Percentiles rank a stretch among this genome's conserved stretches.
Conservation (phyloP, 2,797 vertebrate species). For the Rhinella marina region DNA sequence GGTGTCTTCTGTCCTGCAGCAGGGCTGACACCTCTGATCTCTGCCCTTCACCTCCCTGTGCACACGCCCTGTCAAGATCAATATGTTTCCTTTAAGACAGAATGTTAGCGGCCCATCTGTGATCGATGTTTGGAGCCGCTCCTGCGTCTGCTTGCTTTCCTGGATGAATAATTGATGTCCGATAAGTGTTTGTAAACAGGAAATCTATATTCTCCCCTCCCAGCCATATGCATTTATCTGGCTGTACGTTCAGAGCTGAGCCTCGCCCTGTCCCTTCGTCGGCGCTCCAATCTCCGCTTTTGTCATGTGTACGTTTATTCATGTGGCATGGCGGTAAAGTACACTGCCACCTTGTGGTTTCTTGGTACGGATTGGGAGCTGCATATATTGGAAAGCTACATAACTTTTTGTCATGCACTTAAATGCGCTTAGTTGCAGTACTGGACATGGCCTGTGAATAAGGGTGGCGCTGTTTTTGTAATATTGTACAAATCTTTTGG, state of each 20-base stretch:
- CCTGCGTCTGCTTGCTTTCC: conserved; percentile 51
- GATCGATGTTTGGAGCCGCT: conserved; percentile 48
- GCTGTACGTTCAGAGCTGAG: background rate
- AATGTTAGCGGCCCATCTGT: background rate
- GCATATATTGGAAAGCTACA: background rate
- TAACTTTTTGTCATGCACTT: background rate
- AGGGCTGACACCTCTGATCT: background rate
- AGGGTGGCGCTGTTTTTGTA: background rate
- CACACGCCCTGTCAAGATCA: conserved; percentile 30
- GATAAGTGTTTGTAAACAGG: conserved; percentile 58
- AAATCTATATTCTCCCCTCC: conserved; percentile 33
- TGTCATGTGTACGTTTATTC: background rate
- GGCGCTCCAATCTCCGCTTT: background rate
- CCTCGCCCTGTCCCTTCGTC: background rate
- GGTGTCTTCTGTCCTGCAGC: background rate
- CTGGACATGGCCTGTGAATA: background rate
- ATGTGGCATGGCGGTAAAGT: background rate
- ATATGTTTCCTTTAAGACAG: conserved; percentile 56
- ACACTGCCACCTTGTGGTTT: background rate
- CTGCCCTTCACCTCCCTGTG: conserved; percentile 18
- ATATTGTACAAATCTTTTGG: background rate
- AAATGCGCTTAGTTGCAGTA: too few relatives aligned
- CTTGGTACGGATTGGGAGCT: background rate
- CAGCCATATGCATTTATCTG: background rate
- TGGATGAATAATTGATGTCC: conserved; percentile 59